phyloP scores from a whole-genome alignment of 30 jellyfish, hydroid and myxozoan species.

The Hydractinia symbiolongicarpus region DNA sequence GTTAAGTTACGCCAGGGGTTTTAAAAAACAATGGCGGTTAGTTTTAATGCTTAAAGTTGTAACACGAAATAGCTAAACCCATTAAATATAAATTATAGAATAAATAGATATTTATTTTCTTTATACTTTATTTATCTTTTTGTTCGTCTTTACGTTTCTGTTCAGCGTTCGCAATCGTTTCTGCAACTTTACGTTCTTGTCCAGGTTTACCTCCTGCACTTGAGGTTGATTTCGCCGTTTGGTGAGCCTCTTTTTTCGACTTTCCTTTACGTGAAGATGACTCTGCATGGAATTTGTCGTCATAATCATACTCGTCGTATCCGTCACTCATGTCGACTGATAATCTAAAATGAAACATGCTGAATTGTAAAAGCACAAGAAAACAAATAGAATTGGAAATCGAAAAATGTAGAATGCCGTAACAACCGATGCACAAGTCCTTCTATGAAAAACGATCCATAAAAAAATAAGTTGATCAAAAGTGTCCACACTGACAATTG shows the following conservation, averaged over 20 bases:
- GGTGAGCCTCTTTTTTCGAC: constrained; percentile 80
- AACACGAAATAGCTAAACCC: too few relatives aligned
- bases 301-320: constrained; percentile 81
- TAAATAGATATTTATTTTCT: not conserved
- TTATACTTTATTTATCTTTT: constrained; percentile 16
- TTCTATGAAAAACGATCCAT: too few relatives aligned
- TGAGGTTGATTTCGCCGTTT: constrained; percentile 57
- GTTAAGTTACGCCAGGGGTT: too few relatives aligned
- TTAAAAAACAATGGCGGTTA: too few relatives aligned
- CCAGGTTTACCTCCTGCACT: constrained; percentile 84
- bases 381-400: too few relatives aligned
- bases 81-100: too few relatives aligned
- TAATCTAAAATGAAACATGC: not conserved
- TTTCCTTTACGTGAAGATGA: constrained; percentile 79
- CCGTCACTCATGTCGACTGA: constrained; percentile 34
- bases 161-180: constrained; percentile 77
- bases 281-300: constrained; percentile 80
- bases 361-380: not conserved
- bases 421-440: too few relatives aligned
- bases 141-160: constrained; percentile 75
- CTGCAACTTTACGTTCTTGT: constrained; percentile 83
- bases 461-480: too few relatives aligned
- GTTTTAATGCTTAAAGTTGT: too few relatives aligned
- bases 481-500: too few relatives aligned
- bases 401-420: too few relatives aligned